phyloP scores from a whole-genome alignment of 2,797 vertebrate species.

The Sternarchorhynchus goeldii region DNA sequence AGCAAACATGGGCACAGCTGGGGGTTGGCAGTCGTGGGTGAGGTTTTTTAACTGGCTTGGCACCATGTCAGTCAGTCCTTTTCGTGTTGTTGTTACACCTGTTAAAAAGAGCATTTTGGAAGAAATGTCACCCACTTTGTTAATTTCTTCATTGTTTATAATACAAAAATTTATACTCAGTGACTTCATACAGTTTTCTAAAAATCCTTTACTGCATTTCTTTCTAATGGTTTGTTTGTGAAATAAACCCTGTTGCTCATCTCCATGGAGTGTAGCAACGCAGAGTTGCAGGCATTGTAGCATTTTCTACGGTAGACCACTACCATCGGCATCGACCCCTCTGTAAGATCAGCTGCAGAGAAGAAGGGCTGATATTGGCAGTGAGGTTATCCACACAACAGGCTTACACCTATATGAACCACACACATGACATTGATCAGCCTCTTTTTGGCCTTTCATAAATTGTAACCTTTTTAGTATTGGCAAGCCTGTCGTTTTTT shows the following conservation, averaged over 20 bases:
- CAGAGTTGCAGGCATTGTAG: slow-evolving; percentile 21
- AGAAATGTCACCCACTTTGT: too few relatives aligned
- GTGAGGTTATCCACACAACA: slow-evolving; percentile 62
- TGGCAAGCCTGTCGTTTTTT: slow-evolving; percentile 63
- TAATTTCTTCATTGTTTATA: not conserved
- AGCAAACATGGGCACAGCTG: not conserved
- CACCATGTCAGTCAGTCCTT: too few relatives aligned
- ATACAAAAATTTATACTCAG: not conserved
- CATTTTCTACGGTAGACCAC: slow-evolving; percentile 25
- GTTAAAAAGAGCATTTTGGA: too few relatives aligned
- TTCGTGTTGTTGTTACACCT: too few relatives aligned
- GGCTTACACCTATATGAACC: slow-evolving; percentile 54
- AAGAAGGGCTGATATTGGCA: slow-evolving; percentile 69
- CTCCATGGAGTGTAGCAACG: not conserved
- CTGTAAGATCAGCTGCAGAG: slow-evolving; percentile 54
- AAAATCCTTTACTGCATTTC: not conserved
- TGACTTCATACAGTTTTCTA: not conserved
- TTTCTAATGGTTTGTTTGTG: not conserved
- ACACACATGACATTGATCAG: slow-evolving; percentile 71
- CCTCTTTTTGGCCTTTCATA: slow-evolving; percentile 71
- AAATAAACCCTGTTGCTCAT: not conserved
- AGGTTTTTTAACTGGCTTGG: not conserved
- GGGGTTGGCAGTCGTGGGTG: not conserved
- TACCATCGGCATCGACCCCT: slow-evolving; percentile 33
- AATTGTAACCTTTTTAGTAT: slow-evolving; percentile 75